Base-by-base conservation (phyloP, 2,888 invertebrate genomes). In the Nomada hirtipes region DNA sequence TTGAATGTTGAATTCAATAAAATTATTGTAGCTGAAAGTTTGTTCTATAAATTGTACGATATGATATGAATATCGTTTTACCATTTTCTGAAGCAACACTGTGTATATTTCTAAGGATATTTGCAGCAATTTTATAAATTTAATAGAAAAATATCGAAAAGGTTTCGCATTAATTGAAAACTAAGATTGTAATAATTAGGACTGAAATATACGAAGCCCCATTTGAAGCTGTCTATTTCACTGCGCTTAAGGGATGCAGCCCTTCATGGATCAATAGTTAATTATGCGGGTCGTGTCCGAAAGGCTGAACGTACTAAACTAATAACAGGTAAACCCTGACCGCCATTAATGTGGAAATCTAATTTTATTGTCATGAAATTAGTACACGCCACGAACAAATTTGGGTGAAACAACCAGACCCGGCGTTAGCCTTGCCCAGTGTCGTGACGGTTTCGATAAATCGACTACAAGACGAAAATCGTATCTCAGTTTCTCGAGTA, bases 371-470 rank as follows among this genome's bases (percentile, higher is more conserved):
- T 26, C 63, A 70, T 82, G 59, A 69, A 63, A 76, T 82, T 76
- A 50, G 53, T 53, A 20, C 57, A 63, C 29, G 60, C 61, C 68
- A 57, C 50, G 36, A 44, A 75, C 75, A 59, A 82, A 82, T 75
- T 82, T 79, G 60, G 70, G 44, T 20, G 71, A 75, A 69, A 79
- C 68, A 73, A 23, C 47, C 59, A 26, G 20, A 15, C 36, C 67
- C 36, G 75, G 36, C 26, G 63, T 18, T 7, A 10, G 47, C 52
- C 53, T 50, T 68, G 74, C 77, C 74, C 76, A 68, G 74, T 72
- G 84, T 70, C 84, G 84, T n/a, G 47, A 59, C 64, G 50, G 61
- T 64, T 67, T 73, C 79, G 74, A 84, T 80, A 70, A 75, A 84
- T 83, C 52, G 80, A 64, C 59, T 77, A 83, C 80, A 79, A 72